These are phyloP conservation scores for Rhinolophus ferrumequinum DNA, from an alignment of 2,113 vertebrate genomes.

Conservation along the genomic window DNA sequence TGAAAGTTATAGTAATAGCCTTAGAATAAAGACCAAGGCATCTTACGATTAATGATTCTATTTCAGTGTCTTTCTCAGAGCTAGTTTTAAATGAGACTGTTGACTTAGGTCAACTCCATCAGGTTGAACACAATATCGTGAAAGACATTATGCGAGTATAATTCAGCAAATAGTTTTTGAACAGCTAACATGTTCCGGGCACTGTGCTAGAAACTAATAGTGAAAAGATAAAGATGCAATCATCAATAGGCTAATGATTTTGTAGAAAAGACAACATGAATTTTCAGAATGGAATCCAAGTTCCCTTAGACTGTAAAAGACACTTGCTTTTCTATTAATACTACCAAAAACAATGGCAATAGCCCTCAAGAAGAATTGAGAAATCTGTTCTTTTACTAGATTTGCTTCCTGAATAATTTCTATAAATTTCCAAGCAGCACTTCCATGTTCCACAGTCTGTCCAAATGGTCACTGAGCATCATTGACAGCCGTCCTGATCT, in stretches of 20 bases:
- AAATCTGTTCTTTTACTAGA: conserved; percentile 27
- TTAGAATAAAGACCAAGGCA: background rate
- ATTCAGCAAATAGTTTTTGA: background rate
- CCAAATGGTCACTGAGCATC: background rate
- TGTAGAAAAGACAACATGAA: background rate
- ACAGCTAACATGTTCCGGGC: background rate
- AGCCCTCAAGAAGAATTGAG: background rate
- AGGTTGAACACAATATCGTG: background rate
- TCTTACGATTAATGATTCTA: background rate
- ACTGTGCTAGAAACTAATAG: background rate
- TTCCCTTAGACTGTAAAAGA: background rate
- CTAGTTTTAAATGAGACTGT: background rate
- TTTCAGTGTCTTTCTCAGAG: conserved; percentile 19
- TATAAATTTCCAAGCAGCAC: background rate
- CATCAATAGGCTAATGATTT: background rate
- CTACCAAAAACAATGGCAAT: background rate
- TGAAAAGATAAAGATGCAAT: background rate
- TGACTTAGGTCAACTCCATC: background rate
- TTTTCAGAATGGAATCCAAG: background rate
- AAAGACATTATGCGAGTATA: background rate
- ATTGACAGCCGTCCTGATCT: background rate
- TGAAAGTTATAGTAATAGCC: background rate
- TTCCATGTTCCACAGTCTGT: background rate
- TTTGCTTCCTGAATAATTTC: conserved; percentile 1
- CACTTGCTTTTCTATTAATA: background rate